Evolutionary conservation across 2,888 invertebrate genomes (phyloP), one percentile per base, ranked within the genome.

Genomic region (Drosophila glabriapex): DNA sequence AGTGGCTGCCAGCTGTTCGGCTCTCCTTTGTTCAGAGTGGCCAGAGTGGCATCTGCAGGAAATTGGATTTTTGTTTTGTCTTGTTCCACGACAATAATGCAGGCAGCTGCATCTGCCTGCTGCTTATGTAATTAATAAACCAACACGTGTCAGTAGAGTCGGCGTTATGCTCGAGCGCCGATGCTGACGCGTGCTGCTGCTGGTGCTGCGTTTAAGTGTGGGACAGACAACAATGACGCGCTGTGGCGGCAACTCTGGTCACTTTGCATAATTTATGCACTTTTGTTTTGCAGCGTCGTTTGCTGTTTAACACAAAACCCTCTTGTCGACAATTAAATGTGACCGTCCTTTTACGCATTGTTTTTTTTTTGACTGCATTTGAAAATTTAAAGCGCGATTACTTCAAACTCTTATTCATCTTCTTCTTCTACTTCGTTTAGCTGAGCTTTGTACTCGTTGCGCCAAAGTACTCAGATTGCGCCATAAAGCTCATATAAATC

Each of bases 401-500:
- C 46, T 68, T 76, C 50, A 54, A 37, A 25, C 22, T 54, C 33
- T 22, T 16, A 16, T 33, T 54, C 22, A 25, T 63, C 63, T 56
- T 63, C 60, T 68, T 59, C 58, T 41, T 55, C 7, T 39, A 9
- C 35, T 35, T 25, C 25, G 16, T 22, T 12, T n/a, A n/a, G 29
- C 12, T 68, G 49, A 82, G 68, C 73, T 77, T 65, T 67, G 65
- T 70, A 74, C 75, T 73, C 78, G 59, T 81, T 74, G 68, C 69
- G 25, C 4, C 46, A 72, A 76, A 71, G 71, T 59, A 82, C 78
- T 76, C 83, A 78, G 76, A 88, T 88, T 85, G 78, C 80, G 85
- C 90, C 80, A 85, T 89, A 88, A 88, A 87, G 82, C 88, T 84
- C 89, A 90, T 89, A 92, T 91, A 92, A 91, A 91, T 91, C 91